phyloP scores from a whole-genome alignment of 1,140 invertebrate genomes.

The Lucilia cuprina region DNA sequence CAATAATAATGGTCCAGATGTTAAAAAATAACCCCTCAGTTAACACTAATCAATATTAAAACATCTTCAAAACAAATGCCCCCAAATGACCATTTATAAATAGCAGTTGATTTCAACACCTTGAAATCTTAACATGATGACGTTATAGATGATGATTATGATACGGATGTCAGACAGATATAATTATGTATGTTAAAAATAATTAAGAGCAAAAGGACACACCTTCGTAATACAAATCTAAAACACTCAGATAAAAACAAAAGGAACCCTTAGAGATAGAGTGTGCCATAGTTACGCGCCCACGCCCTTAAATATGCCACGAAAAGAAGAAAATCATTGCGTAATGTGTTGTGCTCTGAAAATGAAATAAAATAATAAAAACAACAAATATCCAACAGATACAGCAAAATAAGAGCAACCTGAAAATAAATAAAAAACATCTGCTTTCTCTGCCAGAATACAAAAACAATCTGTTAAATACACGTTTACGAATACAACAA shows the following conservation, averaged over 20 bases:
- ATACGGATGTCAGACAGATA: not conserved
- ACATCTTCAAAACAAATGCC: not conserved
- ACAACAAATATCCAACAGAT: not conserved
- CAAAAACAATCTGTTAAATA: slow-evolving; percentile 11
- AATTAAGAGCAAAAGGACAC: slow-evolving; percentile 1
- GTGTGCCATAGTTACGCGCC: not conserved
- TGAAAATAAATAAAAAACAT: not conserved
- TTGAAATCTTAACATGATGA: not conserved
- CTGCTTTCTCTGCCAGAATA: not conserved
- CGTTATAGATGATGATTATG: not conserved
- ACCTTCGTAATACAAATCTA: not conserved
- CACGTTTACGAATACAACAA: not conserved
- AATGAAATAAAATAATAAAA: not conserved
- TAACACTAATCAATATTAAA: not conserved
- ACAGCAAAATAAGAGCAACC: not conserved
- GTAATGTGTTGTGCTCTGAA: not conserved
- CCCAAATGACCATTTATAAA: not conserved
- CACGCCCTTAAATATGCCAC: slow-evolving; percentile 4
- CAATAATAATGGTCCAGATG: not conserved
- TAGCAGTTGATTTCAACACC: slow-evolving; percentile 4
- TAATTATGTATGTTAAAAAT: not conserved
- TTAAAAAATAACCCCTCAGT: not conserved
- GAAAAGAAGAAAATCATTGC: slow-evolving; percentile 10
- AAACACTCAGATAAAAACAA: not conserved
- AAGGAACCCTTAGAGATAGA: not conserved